Evolutionary conservation across 2,888 invertebrate species (phyloP), one percentile per base, ranked within the genome.

Genomic region (Philereme vetulata): DNA sequence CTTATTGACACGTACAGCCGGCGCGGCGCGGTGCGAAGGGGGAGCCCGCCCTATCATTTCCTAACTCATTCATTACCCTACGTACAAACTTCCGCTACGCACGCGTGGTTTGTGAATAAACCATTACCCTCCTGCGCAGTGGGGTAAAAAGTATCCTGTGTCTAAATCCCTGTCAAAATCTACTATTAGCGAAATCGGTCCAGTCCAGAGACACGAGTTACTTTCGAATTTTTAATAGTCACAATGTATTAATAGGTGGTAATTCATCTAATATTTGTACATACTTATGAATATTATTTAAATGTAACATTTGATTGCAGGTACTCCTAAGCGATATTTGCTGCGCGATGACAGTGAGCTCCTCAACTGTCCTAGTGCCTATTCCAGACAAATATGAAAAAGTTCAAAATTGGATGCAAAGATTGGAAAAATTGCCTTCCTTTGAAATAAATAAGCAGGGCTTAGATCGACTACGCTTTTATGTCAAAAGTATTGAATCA

Each of bases 321-420:
- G 75, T 92, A 72, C 74, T 78, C 4, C 68, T 93, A 0, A 81
- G 84, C 43, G 92, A 92, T 64, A 56, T 92, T 38, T 90, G 92
- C 66, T 83, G 86, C 59, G 84, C 77, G n/a, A 67, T 90, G 2
- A 92, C 93, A 2, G 70, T 93, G 7, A 88, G 86, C 10, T 90
- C 93, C 0, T 70, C 91, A 11, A 77, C 85, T 61, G 65, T 86
- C 21, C 64, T 93, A 32, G 51, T 93, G 5, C 90, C 91, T 2
- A 67, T 87, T 21, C 72, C 82, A 34, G 70, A 82, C 0, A 80
- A 79, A 10, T 82, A 87, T 51, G 67, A 70, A n/a, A 82, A 81
- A 42, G 62, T 93, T 0, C 61, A 72, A 2, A 67, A 75, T 6
- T 94, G 93, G 93, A 66, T 93, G 56, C 64, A 75, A 7, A 78